Evolutionary conservation across 2,113 vertebrate genomes (phyloP).

Genomic region (Oncorhynchus nerka): DNA sequence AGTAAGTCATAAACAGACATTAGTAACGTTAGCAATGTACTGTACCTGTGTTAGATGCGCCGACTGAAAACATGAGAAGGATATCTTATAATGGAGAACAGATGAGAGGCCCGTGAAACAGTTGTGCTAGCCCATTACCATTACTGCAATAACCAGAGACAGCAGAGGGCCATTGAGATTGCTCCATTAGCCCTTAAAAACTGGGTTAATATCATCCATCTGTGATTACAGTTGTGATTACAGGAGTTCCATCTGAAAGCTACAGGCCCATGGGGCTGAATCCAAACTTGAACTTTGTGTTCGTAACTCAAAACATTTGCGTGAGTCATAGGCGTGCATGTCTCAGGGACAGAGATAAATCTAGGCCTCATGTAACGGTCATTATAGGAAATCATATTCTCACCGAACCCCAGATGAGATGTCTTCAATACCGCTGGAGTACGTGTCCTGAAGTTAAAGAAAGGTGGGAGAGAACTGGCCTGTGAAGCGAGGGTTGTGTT

Average conservation of each 20-base stretch:
- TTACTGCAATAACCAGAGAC: too few species aligned
- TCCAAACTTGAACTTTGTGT: too few species aligned
- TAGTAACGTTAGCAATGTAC: constrained; percentile 6
- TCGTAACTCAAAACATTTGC: too few species aligned
- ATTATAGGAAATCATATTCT: too few species aligned
- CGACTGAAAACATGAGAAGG: constrained; percentile 7
- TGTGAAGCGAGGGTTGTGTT: too few species aligned
- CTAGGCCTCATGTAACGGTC: too few species aligned
- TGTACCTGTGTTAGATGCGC: constrained; percentile 3
- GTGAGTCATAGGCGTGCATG: too few species aligned
- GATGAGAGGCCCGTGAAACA: constrained; percentile 16
- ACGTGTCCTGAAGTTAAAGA: too few species aligned
- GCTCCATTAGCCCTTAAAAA: constrained; percentile 9
- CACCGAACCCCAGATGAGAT: too few species aligned
- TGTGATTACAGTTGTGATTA: constrained; percentile 14
- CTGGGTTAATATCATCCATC: constrained; percentile 21
- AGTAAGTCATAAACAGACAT: constrained; percentile 13
- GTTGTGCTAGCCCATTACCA: constrained; percentile 17
- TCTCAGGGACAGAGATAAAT: too few species aligned
- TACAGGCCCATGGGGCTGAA: too few species aligned
- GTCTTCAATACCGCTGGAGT: not conserved
- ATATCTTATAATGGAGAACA: constrained; percentile 25
- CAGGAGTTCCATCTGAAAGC: not conserved
- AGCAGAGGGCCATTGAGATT: constrained; percentile 6
- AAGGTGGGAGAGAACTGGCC: too few species aligned